Percentiles rank a stretch among this genome's conserved stretches.
Conservation (phyloP, 2,888 invertebrate genomes). For the Leptopterna dolabrata region DNA sequence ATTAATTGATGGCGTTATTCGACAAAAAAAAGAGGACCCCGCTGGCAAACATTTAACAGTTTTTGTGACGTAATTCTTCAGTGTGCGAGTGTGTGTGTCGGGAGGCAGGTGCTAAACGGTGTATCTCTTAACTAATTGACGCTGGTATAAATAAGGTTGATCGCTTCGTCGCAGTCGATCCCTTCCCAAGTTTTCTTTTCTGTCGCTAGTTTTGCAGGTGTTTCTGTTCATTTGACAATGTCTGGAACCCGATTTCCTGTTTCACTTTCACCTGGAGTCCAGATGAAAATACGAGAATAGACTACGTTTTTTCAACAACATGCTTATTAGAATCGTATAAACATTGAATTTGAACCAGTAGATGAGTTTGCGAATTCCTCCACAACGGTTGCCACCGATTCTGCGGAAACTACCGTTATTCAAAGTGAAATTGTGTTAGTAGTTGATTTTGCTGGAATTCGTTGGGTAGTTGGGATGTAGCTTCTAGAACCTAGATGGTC, state of each 20-base stretch:
- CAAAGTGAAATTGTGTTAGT: too few relatives aligned
- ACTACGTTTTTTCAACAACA: too few relatives aligned
- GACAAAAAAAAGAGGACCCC: background rate
- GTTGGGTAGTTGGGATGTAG: too few relatives aligned
- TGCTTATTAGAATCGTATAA: too few relatives aligned
- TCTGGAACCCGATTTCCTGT: background rate
- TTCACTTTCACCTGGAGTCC: background rate
- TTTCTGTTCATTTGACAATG: background rate
- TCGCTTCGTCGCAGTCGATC: background rate
- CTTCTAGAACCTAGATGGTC: too few relatives aligned
- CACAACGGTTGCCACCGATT: too few relatives aligned
- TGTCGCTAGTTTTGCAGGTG: background rate
- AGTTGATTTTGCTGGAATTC: too few relatives aligned
- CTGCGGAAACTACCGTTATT: too few relatives aligned
- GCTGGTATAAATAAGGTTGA: slow-evolving; percentile 21
- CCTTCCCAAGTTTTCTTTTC: background rate
- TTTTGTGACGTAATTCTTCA: background rate
- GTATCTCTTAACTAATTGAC: slow-evolving; percentile 15
- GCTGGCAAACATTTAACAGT: slow-evolving; percentile 7
- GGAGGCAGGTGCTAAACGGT: slow-evolving; percentile 16
- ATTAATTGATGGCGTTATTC: background rate
- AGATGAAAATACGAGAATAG: too few relatives aligned
- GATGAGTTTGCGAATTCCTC: too few relatives aligned
- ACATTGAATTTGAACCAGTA: too few relatives aligned
- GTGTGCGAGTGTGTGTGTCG: background rate